Base-by-base conservation (phyloP, 2,888 invertebrate species). In the Napeogenes sylphis region DNA sequence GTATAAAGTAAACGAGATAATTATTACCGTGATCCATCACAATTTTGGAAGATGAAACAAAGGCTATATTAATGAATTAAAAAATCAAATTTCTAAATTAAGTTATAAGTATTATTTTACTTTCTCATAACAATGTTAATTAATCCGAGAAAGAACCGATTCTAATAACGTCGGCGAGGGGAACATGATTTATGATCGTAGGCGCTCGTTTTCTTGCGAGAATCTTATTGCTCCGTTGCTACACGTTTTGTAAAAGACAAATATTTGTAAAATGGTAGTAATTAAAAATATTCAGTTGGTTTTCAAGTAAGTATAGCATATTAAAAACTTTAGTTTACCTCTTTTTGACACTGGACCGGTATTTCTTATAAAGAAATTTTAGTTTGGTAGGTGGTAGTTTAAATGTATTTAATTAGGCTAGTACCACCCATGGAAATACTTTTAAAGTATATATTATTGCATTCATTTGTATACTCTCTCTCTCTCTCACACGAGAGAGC, bases 171-270 rank as follows among this genome's bases (percentile, higher is more conserved):
- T 68, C 67, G 66, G 63, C 58, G 67, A 68, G 71, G 67, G 67
- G 64, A 69, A 67, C 60, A 68, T 71, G 71, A 75, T 73, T 73
- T 71, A 75, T 72, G 67, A 68, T 67, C 54, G 62, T 62, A 69
- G 69, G 72, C 67, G 64, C 64, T 66, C 68, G 65, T 72, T 70
- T 71, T 67, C 61, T 67, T 51, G 56, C 65, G 65, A 68, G 67
- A 61, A 68, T 69, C 65, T 69, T 61, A 66, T 55, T 55, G 58
- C 58, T 58, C 62, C 33, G 60, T 53, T 63, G 35, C 30, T 55
- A 60, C 45, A 57, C 45, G 30, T 51, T 55, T 33, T 55, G 4
- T n/a, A 42, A 58, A 33, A n/a, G 33, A 58, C 42, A 35, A 14
- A 14, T 12, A 33, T 35, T 45, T 47, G 14, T 33, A n/a, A 58